Conservation (phyloP, 2,888 invertebrate species). For the Odontocerum albicorne region DNA sequence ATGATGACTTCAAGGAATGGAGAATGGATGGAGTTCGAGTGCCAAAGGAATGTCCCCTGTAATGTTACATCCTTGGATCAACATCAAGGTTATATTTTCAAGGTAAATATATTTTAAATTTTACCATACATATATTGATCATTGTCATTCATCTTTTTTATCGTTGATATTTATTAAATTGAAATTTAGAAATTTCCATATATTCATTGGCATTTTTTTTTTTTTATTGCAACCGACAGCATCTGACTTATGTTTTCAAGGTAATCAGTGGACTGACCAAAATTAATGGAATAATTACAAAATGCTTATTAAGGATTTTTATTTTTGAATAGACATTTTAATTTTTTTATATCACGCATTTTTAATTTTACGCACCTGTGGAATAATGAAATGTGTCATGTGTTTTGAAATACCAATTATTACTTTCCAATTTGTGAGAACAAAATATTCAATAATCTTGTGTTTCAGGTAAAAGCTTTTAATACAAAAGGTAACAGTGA, state of each 20-base stretch:
- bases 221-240: conserved; percentile 56
- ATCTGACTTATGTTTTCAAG: conserved; percentile 57
- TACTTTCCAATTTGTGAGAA: not conserved
- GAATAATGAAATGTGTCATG: conserved; percentile 18
- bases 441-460: not conserved
- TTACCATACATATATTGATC: conserved; percentile 14
- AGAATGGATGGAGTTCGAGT: conserved; percentile 84
- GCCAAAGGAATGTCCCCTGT: conserved; percentile 83
- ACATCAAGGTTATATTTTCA: conserved; percentile 83
- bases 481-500: conserved; percentile 88
- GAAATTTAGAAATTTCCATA: conserved; percentile 24
- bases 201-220: conserved; percentile 45
- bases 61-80: conserved; percentile 85
- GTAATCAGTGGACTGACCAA: conserved; percentile 43
- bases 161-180: conserved; percentile 23
- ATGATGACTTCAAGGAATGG: conserved; percentile 58
- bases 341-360: conserved; percentile 39
- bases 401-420: conserved; percentile 3
- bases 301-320: conserved; percentile 34
- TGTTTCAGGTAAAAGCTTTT: conserved; percentile 73
- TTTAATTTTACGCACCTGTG: conserved; percentile 36
- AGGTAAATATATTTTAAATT: conserved; percentile 56
- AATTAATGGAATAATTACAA: conserved; percentile 37
- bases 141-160: conserved; percentile 23
- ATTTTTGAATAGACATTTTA: conserved; percentile 33